Evolutionary conservation across 1,140 invertebrate species (phyloP), one percentile per base, ranked within the genome.

Genomic region (Papilio machaon): DNA sequence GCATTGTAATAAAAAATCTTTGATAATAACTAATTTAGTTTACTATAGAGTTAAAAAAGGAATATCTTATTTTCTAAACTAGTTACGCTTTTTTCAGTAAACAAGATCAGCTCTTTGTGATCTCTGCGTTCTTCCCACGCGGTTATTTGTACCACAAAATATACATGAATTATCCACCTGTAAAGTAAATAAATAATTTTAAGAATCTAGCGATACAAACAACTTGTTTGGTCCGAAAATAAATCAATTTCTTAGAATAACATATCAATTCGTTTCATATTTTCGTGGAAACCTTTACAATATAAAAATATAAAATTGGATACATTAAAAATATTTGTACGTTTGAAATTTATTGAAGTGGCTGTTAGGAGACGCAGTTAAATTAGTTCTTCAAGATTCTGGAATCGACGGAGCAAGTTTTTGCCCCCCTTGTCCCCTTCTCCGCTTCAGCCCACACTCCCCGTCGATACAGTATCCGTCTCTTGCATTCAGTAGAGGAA

Each of bases 361-460:
- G 90, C 89, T 90, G 90, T 91, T 87, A 89, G 89, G 86, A 89
- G 87, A 91, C 88, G 91, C 86, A 93, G 90, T 93, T 92, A 94
- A 94, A 94, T 93, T 92, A 94, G 91, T 92, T 94, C 88, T 92
- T 91, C 89, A 89, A 90, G 91, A 91, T 90, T 91, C 88, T 88
- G 88, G 83, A 90, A 90, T 91, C 88, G 91, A 91, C 88, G 86
- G 91, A 90, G 88, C 85, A 92, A 93, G 90, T 94, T 92, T 87
- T 67, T 64, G n/a, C 58, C 77, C 35, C 54, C 60, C 81, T 79
- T 81, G 79, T 82, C 77, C 80, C 80, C 82, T 82, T 82, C 73
- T 79, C 79, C n/a, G 9, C 60, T 30, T 15, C 23, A 3, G 23
- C 84, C 80, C 82, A 52, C 49, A 52, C 49, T 58, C 82, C 81